Conservation (phyloP, 2,797 vertebrate species). For the Lutjanus campechanus region DNA sequence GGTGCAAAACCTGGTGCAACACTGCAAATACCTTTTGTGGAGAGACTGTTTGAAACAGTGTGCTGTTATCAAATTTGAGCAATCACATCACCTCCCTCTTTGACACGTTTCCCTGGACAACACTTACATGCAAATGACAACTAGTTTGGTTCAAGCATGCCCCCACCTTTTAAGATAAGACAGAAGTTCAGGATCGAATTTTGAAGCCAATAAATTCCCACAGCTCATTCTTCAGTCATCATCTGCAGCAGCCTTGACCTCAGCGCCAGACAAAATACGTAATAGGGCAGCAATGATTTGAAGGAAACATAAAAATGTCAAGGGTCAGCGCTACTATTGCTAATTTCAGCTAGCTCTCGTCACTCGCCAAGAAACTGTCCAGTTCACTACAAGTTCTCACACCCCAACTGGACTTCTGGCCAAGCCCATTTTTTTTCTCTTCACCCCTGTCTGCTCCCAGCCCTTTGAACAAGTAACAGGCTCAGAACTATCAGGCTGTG, state of each 20-base stretch:
- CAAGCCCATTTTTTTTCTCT: constrained; percentile 15
- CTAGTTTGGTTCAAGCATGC: neutral
- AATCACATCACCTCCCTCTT: no score
- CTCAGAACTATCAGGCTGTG: constrained; percentile 14
- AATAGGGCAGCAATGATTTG: constrained; percentile 1
- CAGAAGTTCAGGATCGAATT: neutral
- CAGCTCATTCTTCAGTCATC: constrained; percentile 5
- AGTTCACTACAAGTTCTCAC: constrained; percentile 52
- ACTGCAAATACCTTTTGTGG: no score
- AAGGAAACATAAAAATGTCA: constrained; percentile 27
- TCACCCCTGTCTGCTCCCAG: constrained; percentile 26
- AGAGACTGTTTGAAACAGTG: no score
- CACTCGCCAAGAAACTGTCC: constrained; percentile 46
- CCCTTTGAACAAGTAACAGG: constrained; percentile 27
- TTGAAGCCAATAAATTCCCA: constrained; percentile 17
- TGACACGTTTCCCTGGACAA: neutral
- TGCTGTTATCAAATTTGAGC: no score
- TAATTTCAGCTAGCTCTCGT: constrained; percentile 25
- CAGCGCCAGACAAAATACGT: constrained; percentile 33
- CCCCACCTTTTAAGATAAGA: constrained; percentile 7
- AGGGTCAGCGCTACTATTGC: constrained; percentile 23
- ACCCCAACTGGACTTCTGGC: constrained; percentile 15
- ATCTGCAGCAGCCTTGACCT: constrained; percentile 3
- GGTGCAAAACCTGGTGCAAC: no score
- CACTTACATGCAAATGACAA: neutral